Base-by-base conservation (phyloP, 2,888 invertebrate species). In the Cerastoderma edule region DNA sequence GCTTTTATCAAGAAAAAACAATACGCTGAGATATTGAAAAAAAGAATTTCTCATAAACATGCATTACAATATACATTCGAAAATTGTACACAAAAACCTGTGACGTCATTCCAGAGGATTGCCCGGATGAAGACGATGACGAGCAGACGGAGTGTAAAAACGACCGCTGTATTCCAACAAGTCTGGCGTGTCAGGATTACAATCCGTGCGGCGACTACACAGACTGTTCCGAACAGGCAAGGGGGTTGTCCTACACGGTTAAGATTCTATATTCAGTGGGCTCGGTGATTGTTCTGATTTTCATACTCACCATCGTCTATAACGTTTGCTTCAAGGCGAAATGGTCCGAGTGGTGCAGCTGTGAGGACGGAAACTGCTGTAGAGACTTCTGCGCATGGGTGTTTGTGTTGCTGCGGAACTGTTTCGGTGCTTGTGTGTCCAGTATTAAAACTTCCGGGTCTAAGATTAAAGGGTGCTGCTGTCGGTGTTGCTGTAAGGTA, bases 201-300 rank as follows among this genome's bases (percentile, higher is more conserved):
- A 60, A 60, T 60, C 60, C 60, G 24, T 60, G 60, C n/a, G 60
- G 60, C 22, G 60, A 60, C 24, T 39, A 60, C 30, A 39, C 60
- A 19, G 60, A 60, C 27, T 60, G 60, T 24, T 1, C 22, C 2
- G 60, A 60, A 6, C 24, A 39, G 6, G 35, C 22, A 13, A 39
- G 39, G 19, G 60, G 39, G 30, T 24, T 60, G 13, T 60, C 60
- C 6, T 60, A 60, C 39, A 39, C 60, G 35, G 60, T 60, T 13
- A 4, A 39, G 24, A 60, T 60, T 24, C 27, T 60, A 19, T 60
- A 60, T 27, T 39, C 60, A 8, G 24, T 60, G 27, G 60, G 60
- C 22, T 60, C 60, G 27, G 60, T 39, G 39, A 28, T 60, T 5
- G 60, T 60, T 22, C 39, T 60, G 24, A 60, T 60, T 24, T 60